A percentile compares a stretch with the other conserved stretches of the same genome.
These are phyloP conservation scores for Scelioninae gen. 1 DNA, from an alignment of 2,888 invertebrate genomes.

Conservation along the genomic window DNA sequence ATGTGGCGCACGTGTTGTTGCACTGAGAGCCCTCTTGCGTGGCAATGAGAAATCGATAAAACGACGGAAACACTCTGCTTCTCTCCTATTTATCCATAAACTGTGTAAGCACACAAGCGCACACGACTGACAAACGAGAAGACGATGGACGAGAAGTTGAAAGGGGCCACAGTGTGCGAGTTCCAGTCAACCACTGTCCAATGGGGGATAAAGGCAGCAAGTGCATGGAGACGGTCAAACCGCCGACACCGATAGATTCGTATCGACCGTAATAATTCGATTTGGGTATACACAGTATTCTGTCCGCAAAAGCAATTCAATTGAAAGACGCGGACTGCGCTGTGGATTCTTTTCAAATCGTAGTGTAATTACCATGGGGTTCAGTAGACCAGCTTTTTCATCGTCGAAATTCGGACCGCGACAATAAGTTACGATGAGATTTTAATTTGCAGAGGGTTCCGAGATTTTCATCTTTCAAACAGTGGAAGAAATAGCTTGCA, in stretches of 20 bases:
- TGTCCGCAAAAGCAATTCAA: conserved; percentile 68
- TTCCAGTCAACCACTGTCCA: conserved; percentile 14
- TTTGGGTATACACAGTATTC: conserved; percentile 60
- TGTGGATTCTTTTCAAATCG: conserved; percentile 36
- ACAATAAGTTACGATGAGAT: conserved; percentile 16
- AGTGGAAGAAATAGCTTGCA: background rate
- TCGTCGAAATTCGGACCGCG: conserved; percentile 32
- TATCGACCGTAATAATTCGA: conserved; percentile 69
- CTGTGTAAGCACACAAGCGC: conserved; percentile 32
- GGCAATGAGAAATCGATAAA: conserved; percentile 67
- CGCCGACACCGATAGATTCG: conserved; percentile 61
- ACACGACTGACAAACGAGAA: conserved; percentile 56
- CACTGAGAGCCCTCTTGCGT: conserved; percentile 52
- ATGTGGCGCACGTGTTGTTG: conserved; percentile 65
- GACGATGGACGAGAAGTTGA: conserved; percentile 33
- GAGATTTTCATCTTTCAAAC: background rate
- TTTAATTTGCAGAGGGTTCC: conserved; percentile 19
- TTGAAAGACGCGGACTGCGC: conserved; percentile 47
- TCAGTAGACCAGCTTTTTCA: conserved; percentile 32
- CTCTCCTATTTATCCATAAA: conserved; percentile 56
- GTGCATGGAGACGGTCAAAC: conserved; percentile 40
- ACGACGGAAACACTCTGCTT: conserved; percentile 58
- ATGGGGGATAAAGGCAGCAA: conserved; percentile 29
- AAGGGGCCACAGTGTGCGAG: background rate
- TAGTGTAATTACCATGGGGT: conserved; percentile 37